A percentile compares a stretch with the other conserved stretches of the same genome.
Evolutionary conservation across 2,888 invertebrate species (phyloP).

Genomic region (Nomada lathburiana): DNA sequence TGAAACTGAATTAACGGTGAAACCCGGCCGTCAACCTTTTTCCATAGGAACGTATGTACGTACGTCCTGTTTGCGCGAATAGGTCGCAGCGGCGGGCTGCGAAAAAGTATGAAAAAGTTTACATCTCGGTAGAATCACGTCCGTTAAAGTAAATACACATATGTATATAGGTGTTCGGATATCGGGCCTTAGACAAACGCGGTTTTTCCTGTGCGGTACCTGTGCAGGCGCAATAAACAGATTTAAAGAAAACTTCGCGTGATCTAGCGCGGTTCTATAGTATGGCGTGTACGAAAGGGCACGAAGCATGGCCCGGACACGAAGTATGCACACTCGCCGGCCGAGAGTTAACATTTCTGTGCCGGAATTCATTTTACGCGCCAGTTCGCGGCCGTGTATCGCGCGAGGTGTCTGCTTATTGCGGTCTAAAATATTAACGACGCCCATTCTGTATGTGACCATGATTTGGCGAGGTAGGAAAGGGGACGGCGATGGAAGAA

Average conservation of each 20-base stretch:
- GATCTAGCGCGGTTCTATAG: slow-evolving; percentile 8
- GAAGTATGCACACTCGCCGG: slow-evolving; percentile 27
- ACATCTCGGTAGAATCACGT: neutral
- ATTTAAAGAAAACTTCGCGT: slow-evolving; percentile 5
- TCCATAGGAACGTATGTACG: neutral
- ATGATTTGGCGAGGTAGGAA: neutral
- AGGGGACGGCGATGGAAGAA: neutral
- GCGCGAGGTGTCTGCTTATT: slow-evolving; percentile 10
- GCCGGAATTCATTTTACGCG: slow-evolving; percentile 32
- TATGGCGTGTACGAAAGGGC: slow-evolving; percentile 3
- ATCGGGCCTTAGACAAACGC: slow-evolving; percentile 14
- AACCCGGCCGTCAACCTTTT: neutral
- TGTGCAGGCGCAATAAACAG: slow-evolving; percentile 8
- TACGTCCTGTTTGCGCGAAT: neutral
- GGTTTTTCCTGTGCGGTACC: neutral
- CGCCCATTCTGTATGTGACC: neutral
- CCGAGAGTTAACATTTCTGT: slow-evolving; percentile 38
- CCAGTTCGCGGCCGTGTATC: neutral
- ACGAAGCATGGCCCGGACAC: slow-evolving; percentile 6
- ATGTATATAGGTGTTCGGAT: neutral
- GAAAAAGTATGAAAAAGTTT: neutral
- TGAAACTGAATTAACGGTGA: neutral
- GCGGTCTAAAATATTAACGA: slow-evolving; percentile 5
- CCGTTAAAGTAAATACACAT: neutral
- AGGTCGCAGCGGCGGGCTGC: neutral